Conservation (phyloP, 2,888 invertebrate species). For the Ceriagrion tenellum region DNA sequence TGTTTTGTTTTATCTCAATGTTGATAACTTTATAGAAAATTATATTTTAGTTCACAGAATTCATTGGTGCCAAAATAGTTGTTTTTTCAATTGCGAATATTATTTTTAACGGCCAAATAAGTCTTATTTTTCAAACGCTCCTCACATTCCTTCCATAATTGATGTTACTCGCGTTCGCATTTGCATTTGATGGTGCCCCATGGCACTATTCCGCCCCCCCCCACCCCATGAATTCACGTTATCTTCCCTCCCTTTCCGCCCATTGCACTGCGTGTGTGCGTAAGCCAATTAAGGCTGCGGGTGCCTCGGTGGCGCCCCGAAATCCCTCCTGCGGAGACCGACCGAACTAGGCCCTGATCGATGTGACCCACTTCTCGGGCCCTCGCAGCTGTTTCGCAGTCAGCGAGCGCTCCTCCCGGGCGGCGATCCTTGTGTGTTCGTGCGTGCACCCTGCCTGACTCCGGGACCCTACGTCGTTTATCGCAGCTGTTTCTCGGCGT, state of each 20-base stretch:
- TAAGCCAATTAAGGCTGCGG: not conserved
- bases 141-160: no score
- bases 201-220: not conserved
- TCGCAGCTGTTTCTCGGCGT: not conserved
- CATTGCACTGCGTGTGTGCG: not conserved
- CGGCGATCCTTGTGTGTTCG: not conserved
- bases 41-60: no score
- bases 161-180: no score
- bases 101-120: no score
- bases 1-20: no score
- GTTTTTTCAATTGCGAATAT: no score
- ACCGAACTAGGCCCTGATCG: not conserved
- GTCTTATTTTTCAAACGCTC: no score
- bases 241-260: not conserved
- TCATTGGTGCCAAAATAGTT: no score
- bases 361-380: not conserved
- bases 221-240: not conserved
- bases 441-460: not conserved
- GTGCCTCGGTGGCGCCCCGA: constrained; percentile 3
- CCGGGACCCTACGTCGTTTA: not conserved
- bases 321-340: not conserved
- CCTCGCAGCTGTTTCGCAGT: constrained; percentile 7
- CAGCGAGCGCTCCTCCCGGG: not conserved
- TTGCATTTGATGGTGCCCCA: no score
- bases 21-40: no score